phyloP scores from a whole-genome alignment of 2,797 vertebrate genomes.

The Crenuchus spilurus region DNA sequence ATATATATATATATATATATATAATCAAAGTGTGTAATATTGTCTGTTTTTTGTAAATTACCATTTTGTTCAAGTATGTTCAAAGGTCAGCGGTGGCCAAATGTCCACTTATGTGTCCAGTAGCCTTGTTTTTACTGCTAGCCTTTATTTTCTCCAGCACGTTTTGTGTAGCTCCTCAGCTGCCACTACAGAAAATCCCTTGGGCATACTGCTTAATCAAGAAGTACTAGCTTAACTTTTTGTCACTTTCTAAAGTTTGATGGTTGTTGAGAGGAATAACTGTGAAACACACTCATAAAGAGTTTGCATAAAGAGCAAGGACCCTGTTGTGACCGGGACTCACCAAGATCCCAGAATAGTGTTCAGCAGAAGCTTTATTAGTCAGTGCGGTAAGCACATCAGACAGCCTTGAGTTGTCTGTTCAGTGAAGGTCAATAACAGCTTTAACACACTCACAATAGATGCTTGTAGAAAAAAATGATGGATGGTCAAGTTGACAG shows the following conservation, averaged over 20 bases:
- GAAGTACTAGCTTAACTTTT: conserved; percentile 16
- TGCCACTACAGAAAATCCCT: not conserved
- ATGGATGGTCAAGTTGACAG: conserved; percentile 29
- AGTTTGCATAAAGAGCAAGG: conserved; percentile 39
- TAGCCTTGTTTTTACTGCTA: not conserved
- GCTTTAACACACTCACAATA: conserved; percentile 32
- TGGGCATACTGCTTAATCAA: conserved; percentile 17
- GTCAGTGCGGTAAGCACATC: conserved; percentile 51
- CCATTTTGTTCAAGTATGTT: too few relatives aligned
- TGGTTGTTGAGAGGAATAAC: conserved; percentile 23
- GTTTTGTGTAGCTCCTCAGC: not conserved
- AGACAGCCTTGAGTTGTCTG: conserved; percentile 59
- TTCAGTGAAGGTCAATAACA: conserved; percentile 41
- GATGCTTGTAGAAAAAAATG: conserved; percentile 21
- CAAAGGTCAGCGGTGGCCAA: not conserved
- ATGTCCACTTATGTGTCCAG: not conserved
- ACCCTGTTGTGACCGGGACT: not conserved
- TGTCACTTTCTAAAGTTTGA: conserved; percentile 37
- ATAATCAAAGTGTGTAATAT: not conserved
- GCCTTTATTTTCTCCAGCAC: not conserved
- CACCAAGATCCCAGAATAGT: not conserved
- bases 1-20: too few relatives aligned
- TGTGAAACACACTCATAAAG: conserved; percentile 34
- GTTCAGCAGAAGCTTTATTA: conserved; percentile 54
- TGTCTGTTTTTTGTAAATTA: not conserved